A percentile compares a stretch with the other conserved stretches of the same genome.
phyloP scores from a whole-genome alignment of 2,888 invertebrate genomes.

The Disparrhopalites patrizii region DNA sequence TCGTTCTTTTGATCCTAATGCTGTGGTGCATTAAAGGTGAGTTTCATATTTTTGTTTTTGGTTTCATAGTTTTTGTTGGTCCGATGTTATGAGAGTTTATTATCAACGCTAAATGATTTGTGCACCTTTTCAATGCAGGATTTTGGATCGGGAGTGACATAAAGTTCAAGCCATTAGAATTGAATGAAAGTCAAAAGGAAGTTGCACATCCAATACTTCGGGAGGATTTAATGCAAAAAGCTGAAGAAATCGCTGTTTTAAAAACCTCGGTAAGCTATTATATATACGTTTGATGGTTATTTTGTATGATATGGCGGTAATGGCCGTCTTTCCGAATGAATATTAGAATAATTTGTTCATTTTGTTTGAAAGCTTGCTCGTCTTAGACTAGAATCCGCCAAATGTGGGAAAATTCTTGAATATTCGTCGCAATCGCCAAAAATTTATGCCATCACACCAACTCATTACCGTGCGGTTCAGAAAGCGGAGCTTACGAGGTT shows the following conservation, averaged over 20 bases:
- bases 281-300: neutral
- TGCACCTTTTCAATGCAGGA: conserved; percentile 10
- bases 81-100: too few species aligned
- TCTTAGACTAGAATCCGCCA: neutral
- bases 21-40: conserved; percentile 44
- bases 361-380: neutral
- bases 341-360: too few species aligned
- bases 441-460: conserved; percentile 90
- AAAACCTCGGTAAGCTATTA: conserved; percentile 8
- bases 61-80: too few species aligned
- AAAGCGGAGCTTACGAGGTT: conserved; percentile 86
- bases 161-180: neutral
- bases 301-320: neutral
- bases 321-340: too few species aligned
- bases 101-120: too few species aligned
- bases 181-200: conserved; percentile 6
- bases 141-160: conserved; percentile 15
- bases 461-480: conserved; percentile 80
- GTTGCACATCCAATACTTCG: neutral
- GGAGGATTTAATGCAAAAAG: conserved; percentile 12
- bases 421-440: conserved; percentile 56
- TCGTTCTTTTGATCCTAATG: conserved; percentile 31
- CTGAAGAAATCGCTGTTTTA: conserved; percentile 9
- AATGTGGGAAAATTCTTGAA: neutral
- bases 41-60: neutral